Percentiles rank a stretch among this genome's conserved stretches.
These are phyloP conservation scores for Artibeus lituratus DNA, from an alignment of 2,797 vertebrate genomes.

Conservation along the genomic window DNA sequence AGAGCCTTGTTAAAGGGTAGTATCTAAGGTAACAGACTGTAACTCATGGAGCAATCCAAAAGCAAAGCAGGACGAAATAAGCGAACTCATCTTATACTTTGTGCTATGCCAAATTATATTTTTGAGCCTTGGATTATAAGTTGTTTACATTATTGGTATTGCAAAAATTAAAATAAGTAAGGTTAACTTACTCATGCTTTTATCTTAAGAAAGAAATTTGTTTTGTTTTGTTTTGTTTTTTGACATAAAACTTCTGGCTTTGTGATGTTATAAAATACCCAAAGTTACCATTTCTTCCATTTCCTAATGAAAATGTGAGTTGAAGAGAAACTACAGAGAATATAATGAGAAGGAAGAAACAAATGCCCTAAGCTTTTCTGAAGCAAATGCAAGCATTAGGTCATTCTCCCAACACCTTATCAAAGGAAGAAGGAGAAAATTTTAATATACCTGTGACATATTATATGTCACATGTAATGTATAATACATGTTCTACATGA, in stretches of 20 bases:
- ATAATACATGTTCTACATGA: background rate
- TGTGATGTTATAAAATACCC: background rate
- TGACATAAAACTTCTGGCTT: background rate
- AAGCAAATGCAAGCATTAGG: background rate
- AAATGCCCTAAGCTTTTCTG: background rate
- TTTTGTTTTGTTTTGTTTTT: background rate
- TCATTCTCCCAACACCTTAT: constrained; percentile 6
- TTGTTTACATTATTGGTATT: background rate
- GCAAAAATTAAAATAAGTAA: constrained; percentile 11
- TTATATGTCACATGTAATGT: background rate
- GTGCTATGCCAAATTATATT: background rate
- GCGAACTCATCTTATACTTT: background rate
- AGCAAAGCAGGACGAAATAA: background rate
- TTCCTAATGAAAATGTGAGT: constrained; percentile 26
- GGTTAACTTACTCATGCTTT: background rate
- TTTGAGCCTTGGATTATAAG: background rate
- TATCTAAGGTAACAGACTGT: background rate
- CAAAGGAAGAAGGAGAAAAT: background rate
- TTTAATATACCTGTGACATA: background rate
- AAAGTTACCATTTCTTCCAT: background rate
- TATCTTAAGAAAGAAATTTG: background rate
- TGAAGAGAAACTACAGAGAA: background rate
- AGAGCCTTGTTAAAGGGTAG: background rate
- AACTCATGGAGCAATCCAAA: background rate
- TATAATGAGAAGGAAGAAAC: background rate